Percentiles rank a stretch among this genome's conserved stretches.
Conservation (phyloP, 1,140 invertebrate species). For the Parapsyche elsis region DNA sequence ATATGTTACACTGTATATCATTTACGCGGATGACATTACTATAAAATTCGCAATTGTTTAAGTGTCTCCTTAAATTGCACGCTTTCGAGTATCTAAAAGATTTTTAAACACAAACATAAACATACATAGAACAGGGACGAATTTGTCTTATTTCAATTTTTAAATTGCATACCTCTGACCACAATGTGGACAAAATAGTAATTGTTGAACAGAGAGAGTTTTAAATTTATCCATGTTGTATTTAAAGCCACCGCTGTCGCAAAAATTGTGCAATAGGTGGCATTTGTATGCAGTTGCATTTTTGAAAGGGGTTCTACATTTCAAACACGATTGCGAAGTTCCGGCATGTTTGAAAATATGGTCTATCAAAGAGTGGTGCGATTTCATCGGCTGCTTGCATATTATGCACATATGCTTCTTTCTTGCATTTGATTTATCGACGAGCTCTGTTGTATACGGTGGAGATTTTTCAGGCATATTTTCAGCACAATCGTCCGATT, state of each 20-base stretch:
- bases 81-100: conserved; percentile 47
- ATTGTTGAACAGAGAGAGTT: conserved; percentile 11
- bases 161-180: conserved; percentile 36
- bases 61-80: conserved; percentile 49
- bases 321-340: conserved; percentile 40
- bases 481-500: not conserved
- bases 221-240: not conserved
- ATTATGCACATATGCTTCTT: conserved; percentile 28
- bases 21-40: not conserved
- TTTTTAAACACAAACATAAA: conserved; percentile 21
- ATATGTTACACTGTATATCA: conserved; percentile 19
- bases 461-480: not conserved
- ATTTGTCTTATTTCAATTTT: conserved; percentile 18
- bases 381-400: conserved; percentile 35
- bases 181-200: conserved; percentile 50
- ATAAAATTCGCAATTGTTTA: conserved; percentile 29
- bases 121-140: not conserved
- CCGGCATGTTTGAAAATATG: conserved; percentile 50
- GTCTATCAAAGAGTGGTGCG: conserved; percentile 33
- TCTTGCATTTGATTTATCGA: not conserved
- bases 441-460: not conserved
- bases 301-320: conserved; percentile 47
- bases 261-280: conserved; percentile 39
- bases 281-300: conserved; percentile 48
- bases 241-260: not conserved